These are phyloP conservation scores for Psittacula derbiana DNA, from an alignment of 2,797 vertebrate species.

Conservation along the genomic window DNA sequence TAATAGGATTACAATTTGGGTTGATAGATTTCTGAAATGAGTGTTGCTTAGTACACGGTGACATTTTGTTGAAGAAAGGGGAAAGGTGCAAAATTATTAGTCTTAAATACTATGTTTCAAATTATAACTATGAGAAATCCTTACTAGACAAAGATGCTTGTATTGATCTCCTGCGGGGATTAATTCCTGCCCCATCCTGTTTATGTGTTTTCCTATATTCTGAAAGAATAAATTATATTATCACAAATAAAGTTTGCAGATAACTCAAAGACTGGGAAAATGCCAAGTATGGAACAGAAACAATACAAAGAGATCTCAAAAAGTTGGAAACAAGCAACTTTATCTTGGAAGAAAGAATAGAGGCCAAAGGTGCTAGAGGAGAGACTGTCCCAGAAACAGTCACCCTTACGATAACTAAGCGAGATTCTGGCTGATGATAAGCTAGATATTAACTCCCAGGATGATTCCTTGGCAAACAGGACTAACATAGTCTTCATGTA, in stretches of 20 bases:
- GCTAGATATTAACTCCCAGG: neutral
- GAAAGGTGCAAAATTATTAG: neutral
- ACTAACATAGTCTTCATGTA: neutral
- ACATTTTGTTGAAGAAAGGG: neutral
- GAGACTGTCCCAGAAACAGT: neutral
- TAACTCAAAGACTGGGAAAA: neutral
- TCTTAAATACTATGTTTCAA: neutral
- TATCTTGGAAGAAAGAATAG: neutral
- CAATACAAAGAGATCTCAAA: neutral
- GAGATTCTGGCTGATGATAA: neutral
- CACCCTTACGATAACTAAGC: neutral
- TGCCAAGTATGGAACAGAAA: neutral
- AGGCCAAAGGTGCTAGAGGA: neutral
- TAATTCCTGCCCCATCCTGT: neutral
- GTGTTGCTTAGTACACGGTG: neutral
- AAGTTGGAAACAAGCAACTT: neutral
- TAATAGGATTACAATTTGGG: neutral
- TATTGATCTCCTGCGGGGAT: neutral
- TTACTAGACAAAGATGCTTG: neutral
- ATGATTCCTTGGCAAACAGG: neutral
- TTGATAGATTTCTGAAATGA: neutral
- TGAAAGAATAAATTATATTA: neutral
- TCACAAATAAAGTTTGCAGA: neutral
- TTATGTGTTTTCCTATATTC: neutral
- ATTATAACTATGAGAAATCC: neutral